These are phyloP conservation scores for Diarsia rubi DNA, from an alignment of 2,888 invertebrate species.

Conservation along the genomic window DNA sequence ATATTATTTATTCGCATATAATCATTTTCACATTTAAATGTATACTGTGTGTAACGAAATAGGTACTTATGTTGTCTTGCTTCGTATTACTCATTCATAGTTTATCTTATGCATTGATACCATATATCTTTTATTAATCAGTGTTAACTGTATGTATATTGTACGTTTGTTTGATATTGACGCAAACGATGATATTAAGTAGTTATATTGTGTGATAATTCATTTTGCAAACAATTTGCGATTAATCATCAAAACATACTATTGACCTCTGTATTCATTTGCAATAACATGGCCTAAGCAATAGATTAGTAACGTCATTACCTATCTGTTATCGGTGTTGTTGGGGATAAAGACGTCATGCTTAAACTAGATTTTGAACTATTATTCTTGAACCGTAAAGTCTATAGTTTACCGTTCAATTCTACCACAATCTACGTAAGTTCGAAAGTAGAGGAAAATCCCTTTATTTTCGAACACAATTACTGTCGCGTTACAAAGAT, in stretches of 20 bases:
- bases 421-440: constrained; percentile 34
- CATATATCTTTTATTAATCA: constrained; percentile 74
- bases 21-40: constrained; percentile 72
- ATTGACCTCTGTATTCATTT: constrained; percentile 70
- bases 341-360: constrained; percentile 43
- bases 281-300: constrained; percentile 74
- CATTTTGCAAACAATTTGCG: constrained; percentile 63
- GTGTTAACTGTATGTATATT: constrained; percentile 70
- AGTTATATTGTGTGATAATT: constrained; percentile 67
- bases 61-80: constrained; percentile 73
- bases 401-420: constrained; percentile 19
- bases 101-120: constrained; percentile 75
- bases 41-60: constrained; percentile 72
- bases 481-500: constrained; percentile 28
- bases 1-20: constrained; percentile 83
- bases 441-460: constrained; percentile 34
- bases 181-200: constrained; percentile 75
- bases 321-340: constrained; percentile 35
- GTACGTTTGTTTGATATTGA: constrained; percentile 72
- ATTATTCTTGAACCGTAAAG: constrained; percentile 19
- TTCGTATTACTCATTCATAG: constrained; percentile 76
- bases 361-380: constrained; percentile 29
- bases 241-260: constrained; percentile 67
- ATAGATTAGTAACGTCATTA: constrained; percentile 48
- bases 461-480: constrained; percentile 35